Evolutionary conservation across 2,888 invertebrate species (phyloP).

Genomic region (Scaptomyza reducta): DNA sequence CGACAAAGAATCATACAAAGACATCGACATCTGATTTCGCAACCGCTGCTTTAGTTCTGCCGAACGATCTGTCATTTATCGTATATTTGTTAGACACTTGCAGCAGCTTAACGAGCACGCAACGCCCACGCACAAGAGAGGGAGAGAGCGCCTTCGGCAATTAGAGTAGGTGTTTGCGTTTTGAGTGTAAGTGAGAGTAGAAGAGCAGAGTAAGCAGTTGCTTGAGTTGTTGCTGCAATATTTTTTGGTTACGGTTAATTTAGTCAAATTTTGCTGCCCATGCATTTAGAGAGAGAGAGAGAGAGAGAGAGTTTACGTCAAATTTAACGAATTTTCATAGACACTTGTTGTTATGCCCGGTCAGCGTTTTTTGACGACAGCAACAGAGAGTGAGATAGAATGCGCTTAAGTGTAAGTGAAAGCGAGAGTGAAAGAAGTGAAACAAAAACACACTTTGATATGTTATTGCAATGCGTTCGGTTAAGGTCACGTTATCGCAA

Average conservation of each 20-base stretch:
- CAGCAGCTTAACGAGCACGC: conserved; percentile 1
- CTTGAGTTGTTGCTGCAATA: background rate
- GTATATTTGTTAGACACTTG: conserved; percentile 11
- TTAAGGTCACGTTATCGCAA: background rate
- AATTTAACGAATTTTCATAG: background rate
- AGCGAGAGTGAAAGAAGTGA: background rate
- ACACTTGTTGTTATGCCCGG: background rate
- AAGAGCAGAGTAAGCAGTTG: conserved; percentile 2
- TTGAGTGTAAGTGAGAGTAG: background rate
- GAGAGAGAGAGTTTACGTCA: background rate
- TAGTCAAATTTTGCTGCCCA: background rate
- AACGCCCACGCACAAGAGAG: background rate
- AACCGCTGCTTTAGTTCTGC: conserved; percentile 3
- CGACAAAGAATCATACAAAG: conserved; percentile 6
- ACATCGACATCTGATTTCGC: background rate
- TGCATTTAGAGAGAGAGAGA: background rate
- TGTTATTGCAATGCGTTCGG: background rate
- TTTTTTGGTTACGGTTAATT: background rate
- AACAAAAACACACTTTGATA: background rate
- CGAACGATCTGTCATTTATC: conserved; percentile 22
- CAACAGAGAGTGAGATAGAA: background rate
- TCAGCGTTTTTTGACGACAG: background rate
- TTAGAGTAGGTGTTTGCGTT: background rate
- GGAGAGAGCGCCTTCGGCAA: background rate
- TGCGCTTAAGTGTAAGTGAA: background rate